Evolutionary conservation across 1,140 invertebrate species (phyloP), one percentile per base, ranked within the genome.

Genomic region (Rhizoglyphus robini): DNA sequence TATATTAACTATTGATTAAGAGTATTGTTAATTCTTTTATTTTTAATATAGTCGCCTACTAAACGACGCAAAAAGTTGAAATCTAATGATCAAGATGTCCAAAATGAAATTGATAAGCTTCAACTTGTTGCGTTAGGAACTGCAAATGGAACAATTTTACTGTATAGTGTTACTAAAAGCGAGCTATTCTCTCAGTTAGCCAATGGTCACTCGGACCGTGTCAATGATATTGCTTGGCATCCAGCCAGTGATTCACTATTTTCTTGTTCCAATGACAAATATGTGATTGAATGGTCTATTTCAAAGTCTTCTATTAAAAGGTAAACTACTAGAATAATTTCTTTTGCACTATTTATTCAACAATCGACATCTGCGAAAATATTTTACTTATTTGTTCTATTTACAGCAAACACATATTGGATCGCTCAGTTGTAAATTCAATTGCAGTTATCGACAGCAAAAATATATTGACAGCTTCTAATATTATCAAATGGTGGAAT

Each of bases 211-310:
- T 18, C 15, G 13, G 59, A 38, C 13, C 59, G 36, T 15, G 32
- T 61, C 23, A 61, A 61, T 27, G 59, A 61, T 41, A 5, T 61
- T 18, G 8, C 8, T n/a, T 61, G 59, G 59, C 18, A 18, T 30
- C 18, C 59, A 41, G 13, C 18, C 18, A 11, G 5, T 3, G 59
- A 61, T 61, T 61, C 59, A 23, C 11, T 61, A 27, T 61, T 61
- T 27, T 23, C 31, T 1, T 61, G 59, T 61, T 61, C 59, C 15
- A 34, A 61, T 36, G 59, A 61, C 46, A 61, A 61, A 61, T 46
- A 36, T n/a, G 32, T 61, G 18, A 46, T 61, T 27, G 59, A 61
- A 61, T 61, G 59, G 59, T 38, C 31, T 13, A 61, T 61, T 23
- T 23, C 32, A 5, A 36, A 34, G 25, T 46, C 32, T 2, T 30